Percentiles rank a stretch among this genome's conserved stretches.
phyloP scores from a whole-genome alignment of 23 tunicate genomes.

The Diplosoma virens region DNA sequence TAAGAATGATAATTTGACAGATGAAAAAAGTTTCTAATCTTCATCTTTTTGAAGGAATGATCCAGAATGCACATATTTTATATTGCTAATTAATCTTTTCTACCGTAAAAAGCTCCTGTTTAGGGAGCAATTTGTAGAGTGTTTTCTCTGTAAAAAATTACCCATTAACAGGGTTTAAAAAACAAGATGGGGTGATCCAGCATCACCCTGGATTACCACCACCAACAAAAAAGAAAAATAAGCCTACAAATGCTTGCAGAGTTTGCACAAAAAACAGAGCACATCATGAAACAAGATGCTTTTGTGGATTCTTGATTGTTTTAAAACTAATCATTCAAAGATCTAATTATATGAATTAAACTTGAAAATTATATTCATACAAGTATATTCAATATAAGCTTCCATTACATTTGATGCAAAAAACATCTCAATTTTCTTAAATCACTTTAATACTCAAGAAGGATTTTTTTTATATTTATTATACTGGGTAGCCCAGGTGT shows the following conservation, averaged over 20 bases:
- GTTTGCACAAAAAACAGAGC: background rate
- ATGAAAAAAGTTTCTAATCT: background rate
- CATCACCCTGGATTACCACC: background rate
- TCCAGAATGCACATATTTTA: background rate
- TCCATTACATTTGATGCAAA: too few species aligned
- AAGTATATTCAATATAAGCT: too few species aligned
- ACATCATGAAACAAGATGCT: background rate
- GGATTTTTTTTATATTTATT: too few species aligned
- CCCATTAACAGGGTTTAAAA: background rate
- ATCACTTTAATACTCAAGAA: too few species aligned
- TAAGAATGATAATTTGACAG: background rate
- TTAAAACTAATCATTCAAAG: too few species aligned
- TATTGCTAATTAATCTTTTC: background rate
- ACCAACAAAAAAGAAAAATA: background rate
- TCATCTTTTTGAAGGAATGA: background rate
- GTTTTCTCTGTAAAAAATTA: background rate
- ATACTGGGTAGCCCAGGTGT: too few species aligned
- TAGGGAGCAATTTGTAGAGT: background rate
- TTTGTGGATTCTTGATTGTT: too few species aligned
- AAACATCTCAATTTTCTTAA: too few species aligned
- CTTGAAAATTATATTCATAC: too few species aligned
- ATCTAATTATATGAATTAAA: too few species aligned
- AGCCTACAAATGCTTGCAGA: background rate
- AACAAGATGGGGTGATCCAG: background rate
- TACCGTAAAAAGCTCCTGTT: background rate